Evolutionary conservation across 2,797 vertebrate species (phyloP).

Genomic region (Coregonus ussuriensis): DNA sequence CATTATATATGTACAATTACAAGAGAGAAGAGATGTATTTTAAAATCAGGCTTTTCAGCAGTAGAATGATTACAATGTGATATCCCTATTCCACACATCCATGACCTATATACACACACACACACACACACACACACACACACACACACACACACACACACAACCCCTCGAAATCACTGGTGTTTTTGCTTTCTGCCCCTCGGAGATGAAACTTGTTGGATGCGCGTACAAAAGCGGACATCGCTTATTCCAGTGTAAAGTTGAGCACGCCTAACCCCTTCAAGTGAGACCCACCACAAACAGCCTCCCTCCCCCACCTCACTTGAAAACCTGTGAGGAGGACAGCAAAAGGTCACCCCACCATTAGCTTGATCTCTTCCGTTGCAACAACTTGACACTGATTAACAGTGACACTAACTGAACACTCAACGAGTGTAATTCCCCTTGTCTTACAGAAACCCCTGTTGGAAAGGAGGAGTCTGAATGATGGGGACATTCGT

Average conservation of each 20-base stretch:
- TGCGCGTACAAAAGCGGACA: too few species aligned
- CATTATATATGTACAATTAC: background rate
- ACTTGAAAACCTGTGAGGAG: background rate
- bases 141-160: too few species aligned
- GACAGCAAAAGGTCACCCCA: slow-evolving; percentile 43
- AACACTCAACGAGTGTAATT: slow-evolving; percentile 32
- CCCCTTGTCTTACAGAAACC: slow-evolving; percentile 34
- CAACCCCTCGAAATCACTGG: background rate
- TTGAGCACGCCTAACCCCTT: too few species aligned
- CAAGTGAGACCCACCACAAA: background rate
- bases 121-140: too few species aligned
- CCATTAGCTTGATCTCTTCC: slow-evolving; percentile 21
- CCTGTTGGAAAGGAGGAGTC: slow-evolving; percentile 20
- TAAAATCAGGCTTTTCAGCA: background rate
- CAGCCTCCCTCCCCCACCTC: background rate
- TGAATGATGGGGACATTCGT: background rate
- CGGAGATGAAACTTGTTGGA: too few species aligned
- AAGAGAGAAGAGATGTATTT: background rate
- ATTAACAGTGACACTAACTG: slow-evolving; percentile 62
- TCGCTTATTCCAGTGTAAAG: too few species aligned
- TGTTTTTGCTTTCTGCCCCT: too few species aligned
- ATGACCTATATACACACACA: background rate
- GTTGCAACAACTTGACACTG: slow-evolving; percentile 42
- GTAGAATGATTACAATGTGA: slow-evolving; percentile 3
- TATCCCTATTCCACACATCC: background rate